Conservation (phyloP, 2,797 vertebrate genomes). For the Etheostoma perlongum region DNA sequence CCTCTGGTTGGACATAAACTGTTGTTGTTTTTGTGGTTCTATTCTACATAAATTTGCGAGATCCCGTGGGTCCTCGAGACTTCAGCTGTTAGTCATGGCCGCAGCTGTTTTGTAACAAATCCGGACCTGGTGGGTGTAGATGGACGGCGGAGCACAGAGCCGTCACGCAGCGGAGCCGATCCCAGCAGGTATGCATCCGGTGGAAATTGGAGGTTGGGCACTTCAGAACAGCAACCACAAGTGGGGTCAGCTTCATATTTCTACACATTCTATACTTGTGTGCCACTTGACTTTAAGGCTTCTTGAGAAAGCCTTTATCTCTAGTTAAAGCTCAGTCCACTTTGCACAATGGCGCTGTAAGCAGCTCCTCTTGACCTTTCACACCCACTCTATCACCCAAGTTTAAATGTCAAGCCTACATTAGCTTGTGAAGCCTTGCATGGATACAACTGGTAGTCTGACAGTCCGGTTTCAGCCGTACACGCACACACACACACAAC, state of each 20-base stretch:
- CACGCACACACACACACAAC: constrained; percentile 20
- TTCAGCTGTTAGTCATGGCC: too few relatives aligned
- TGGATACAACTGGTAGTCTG: constrained; percentile 55
- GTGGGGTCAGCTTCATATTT: constrained; percentile 25
- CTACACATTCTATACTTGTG: constrained; percentile 46
- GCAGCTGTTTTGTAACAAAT: too few relatives aligned
- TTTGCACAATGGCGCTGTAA: constrained; percentile 66
- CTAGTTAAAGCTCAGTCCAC: constrained; percentile 66
- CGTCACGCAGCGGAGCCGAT: too few relatives aligned
- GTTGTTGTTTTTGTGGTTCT: too few relatives aligned
- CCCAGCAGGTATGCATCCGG: too few relatives aligned
- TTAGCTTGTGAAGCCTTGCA: constrained; percentile 67
- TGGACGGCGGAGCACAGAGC: too few relatives aligned
- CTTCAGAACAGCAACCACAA: constrained; percentile 7
- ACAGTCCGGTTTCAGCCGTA: constrained; percentile 37
- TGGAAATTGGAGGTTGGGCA: not conserved
- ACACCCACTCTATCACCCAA: constrained; percentile 74
- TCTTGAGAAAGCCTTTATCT: constrained; percentile 71
- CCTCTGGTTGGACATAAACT: too few relatives aligned
- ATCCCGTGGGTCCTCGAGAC: too few relatives aligned
- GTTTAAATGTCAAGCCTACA: constrained; percentile 81
- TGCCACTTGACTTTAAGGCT: constrained; percentile 75
- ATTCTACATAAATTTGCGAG: too few relatives aligned
- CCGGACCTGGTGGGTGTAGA: too few relatives aligned
- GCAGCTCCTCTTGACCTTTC: constrained; percentile 75